Evolutionary conservation across 2,113 vertebrate genomes (phyloP).

Genomic region (Candoia aspera): DNA sequence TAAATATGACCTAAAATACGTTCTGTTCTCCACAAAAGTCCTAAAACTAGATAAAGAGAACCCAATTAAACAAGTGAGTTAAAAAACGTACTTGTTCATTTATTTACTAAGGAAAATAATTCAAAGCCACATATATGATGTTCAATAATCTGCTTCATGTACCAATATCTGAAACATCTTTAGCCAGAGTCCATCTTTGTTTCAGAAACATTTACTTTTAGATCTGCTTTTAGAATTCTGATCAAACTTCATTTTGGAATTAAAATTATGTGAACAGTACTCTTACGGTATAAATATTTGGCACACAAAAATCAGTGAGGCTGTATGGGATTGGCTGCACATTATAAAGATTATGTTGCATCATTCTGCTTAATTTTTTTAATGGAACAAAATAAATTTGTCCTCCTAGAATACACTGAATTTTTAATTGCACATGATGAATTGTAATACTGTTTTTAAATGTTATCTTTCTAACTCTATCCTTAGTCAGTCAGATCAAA

Average conservation of each 20-base stretch:
- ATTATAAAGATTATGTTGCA: slow-evolving; percentile 65
- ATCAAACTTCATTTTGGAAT: slow-evolving; percentile 52
- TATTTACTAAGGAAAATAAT: background rate
- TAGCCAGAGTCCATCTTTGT: slow-evolving; percentile 38
- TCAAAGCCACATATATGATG: slow-evolving; percentile 33
- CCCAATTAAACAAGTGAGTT: background rate
- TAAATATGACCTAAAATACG: background rate
- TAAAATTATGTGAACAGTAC: slow-evolving; percentile 43
- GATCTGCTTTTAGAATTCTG: slow-evolving; percentile 46
- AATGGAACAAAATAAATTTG: slow-evolving; percentile 39
- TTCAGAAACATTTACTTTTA: slow-evolving; percentile 39
- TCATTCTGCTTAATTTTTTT: slow-evolving; percentile 55
- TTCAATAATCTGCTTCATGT: slow-evolving; percentile 54
- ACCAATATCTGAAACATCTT: slow-evolving; percentile 44
- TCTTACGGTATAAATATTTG: slow-evolving; percentile 45
- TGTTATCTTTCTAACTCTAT: slow-evolving; percentile 52
- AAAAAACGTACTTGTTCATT: background rate
- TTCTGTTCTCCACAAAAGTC: background rate
- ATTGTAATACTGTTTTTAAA: slow-evolving; percentile 40
- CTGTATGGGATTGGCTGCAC: slow-evolving; percentile 48
- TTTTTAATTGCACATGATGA: slow-evolving; percentile 28
- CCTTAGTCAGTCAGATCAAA: slow-evolving; percentile 61
- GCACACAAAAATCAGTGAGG: slow-evolving; percentile 44
- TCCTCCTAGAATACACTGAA: slow-evolving; percentile 52
- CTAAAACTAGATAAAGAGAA: background rate